Percentiles rank a stretch among this genome's conserved stretches.
These are phyloP conservation scores for Alloplasta piceator DNA, from an alignment of 2,888 invertebrate species.

Conservation along the genomic window DNA sequence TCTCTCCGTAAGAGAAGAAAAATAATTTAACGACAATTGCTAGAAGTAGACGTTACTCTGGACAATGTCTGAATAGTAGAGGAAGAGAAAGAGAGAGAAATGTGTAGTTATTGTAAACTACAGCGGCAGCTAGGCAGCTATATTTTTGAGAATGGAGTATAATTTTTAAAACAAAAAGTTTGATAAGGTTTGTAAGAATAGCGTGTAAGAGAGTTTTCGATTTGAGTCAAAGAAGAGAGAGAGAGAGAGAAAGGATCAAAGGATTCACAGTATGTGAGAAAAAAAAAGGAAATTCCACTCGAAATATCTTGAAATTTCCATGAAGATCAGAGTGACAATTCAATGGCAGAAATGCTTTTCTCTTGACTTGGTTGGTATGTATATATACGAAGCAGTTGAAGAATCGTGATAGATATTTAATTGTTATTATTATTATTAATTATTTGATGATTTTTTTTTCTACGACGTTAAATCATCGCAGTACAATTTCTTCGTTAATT, in stretches of 20 bases:
- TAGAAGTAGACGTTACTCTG: conserved; percentile 16
- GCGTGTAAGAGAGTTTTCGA: conserved; percentile 74
- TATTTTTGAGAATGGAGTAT: conserved; percentile 83
- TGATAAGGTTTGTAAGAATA: conserved; percentile 82
- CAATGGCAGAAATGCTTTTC: conserved; percentile 45
- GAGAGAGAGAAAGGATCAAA: conserved; percentile 6
- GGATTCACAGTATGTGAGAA: conserved; percentile 18
- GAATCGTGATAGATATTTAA: conserved; percentile 73
- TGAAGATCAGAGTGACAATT: conserved; percentile 1
- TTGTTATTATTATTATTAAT: conserved; percentile 61
- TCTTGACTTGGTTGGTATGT: conserved; percentile 52
- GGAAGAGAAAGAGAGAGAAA: conserved; percentile 62
- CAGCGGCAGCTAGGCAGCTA: conserved; percentile 77
- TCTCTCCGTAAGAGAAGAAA: conserved; percentile 53
- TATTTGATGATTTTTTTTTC: conserved; percentile 53
- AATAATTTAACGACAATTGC: conserved; percentile 36
- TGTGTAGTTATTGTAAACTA: conserved; percentile 66
- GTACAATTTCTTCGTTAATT: conserved; percentile 52
- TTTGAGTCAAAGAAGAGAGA: conserved; percentile 70
- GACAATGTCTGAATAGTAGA: conserved; percentile 36
- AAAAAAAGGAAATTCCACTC: not conserved
- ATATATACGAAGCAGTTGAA: conserved; percentile 75
- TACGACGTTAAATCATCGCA: conserved; percentile 46
- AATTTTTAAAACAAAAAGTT: conserved; percentile 77
- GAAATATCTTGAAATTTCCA: not conserved